Base-by-base conservation (phyloP, 2,113 vertebrate genomes). In the Camelus dromedarius region DNA sequence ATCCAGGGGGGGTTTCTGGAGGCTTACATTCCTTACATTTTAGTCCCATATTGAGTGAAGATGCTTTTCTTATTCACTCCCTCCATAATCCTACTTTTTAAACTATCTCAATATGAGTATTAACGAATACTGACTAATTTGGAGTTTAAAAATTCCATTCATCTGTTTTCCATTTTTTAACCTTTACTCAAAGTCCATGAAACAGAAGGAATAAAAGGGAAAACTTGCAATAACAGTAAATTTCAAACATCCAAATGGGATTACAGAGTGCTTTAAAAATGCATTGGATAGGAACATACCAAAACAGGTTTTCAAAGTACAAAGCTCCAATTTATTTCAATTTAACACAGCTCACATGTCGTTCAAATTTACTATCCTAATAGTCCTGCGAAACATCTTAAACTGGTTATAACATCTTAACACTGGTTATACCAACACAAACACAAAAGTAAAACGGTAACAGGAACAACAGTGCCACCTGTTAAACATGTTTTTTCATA, bases 151-250 rank as follows among this genome's bases (percentile, higher is more conserved):
- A 70, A 77, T 56, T 50, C 35, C 46, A 92, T 76, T 94, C 66
- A 92, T 85, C 89, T 92, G 48, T 16, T 93, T 93, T 48, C 42
- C n/a, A 91, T 50, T 89, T 77, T 95, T 94, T 73, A 91, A 91
- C 62, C 52, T 91, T 92, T 80, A 94, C 58, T 79, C 75, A 92
- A 94, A 81, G 60, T 50, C 76, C 72, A 69, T 3, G 11, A 89
- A 56, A 93, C 48, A 58, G 42, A 93, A 92, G 2, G 64, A 58
- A 64, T 10, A n/a, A 60, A 91, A 83, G 69, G 38, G 22, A 77
- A 88, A 83, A 42, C 11, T 60, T 86, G 48, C 48, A 19, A 7
- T 46, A 22, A 62, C 32, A 86, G 46, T 88, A 66, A 76, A 84
- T 60, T 86, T 80, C 16, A 32, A 79, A 77, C 42, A 77, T 66